Evolutionary conservation across 2,888 invertebrate species (phyloP).

Genomic region (Notocelia uddmanniana): DNA sequence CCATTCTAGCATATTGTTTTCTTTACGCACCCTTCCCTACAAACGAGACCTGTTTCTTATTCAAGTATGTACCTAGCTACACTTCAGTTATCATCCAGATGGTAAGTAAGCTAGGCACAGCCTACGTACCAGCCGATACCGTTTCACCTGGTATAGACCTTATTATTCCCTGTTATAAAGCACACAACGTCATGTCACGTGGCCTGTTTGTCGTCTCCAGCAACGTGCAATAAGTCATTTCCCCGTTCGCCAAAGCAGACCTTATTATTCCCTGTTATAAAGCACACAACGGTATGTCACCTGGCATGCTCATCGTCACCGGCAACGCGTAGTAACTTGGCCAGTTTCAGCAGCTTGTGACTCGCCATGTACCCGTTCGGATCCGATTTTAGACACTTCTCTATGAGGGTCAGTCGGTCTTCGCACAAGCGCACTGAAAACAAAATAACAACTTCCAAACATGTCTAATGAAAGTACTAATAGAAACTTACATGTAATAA

Average conservation of each 20-base stretch:
- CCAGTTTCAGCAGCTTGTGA: slow-evolving; percentile 87
- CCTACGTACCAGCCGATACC: not conserved
- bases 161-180: not conserved
- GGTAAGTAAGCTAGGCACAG: too few species aligned
- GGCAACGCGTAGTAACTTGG: slow-evolving; percentile 86
- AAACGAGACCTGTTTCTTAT: too few species aligned
- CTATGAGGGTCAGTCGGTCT: slow-evolving; percentile 87
- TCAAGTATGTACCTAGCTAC: too few species aligned
- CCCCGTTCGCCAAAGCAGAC: not conserved
- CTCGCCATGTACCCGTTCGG: slow-evolving; percentile 87
- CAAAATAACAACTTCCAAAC: not conserved
- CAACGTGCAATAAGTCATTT: slow-evolving; percentile 47
- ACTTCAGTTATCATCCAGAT: too few species aligned
- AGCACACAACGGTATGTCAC: slow-evolving; percentile 51
- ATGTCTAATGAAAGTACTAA: not conserved
- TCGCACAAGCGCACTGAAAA: slow-evolving; percentile 86
- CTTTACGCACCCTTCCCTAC: too few species aligned
- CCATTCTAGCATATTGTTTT: too few species aligned
- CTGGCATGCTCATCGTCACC: slow-evolving; percentile 78
- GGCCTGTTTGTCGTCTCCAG: slow-evolving; percentile 78
- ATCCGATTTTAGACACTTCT: slow-evolving; percentile 86
- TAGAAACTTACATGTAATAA: too few species aligned
- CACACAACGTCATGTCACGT: slow-evolving; percentile 57
- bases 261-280: not conserved
- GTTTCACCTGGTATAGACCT: not conserved